Evolutionary conservation across 2,797 vertebrate genomes (phyloP).

Genomic region (Tauraco hartlaubi): DNA sequence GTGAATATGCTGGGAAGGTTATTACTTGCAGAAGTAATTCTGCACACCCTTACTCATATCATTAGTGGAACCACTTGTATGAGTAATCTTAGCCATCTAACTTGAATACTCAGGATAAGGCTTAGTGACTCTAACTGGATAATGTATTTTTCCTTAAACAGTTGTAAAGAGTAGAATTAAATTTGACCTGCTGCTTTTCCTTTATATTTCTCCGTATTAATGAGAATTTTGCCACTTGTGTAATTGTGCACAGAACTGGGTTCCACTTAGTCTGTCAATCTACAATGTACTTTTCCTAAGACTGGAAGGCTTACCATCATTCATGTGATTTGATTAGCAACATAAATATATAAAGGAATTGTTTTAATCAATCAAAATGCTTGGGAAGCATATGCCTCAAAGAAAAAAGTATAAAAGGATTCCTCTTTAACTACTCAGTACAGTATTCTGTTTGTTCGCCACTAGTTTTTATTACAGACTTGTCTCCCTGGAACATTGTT

Average conservation of each 20-base stretch:
- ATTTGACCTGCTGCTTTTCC: not conserved
- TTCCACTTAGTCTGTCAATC: not conserved
- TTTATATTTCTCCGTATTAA: not conserved
- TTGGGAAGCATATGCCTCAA: not conserved
- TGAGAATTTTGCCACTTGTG: not conserved
- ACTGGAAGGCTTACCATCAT: not conserved
- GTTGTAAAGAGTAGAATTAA: not conserved
- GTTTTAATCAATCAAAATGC: not conserved
- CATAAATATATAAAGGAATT: not conserved
- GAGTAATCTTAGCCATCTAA: not conserved
- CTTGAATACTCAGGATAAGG: not conserved
- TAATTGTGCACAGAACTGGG: not conserved
- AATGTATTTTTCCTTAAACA: not conserved
- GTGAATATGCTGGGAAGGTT: not conserved
- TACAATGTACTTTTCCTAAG: not conserved
- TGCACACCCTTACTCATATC: not conserved
- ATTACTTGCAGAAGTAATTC: not conserved
- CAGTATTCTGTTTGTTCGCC: slow-evolving; percentile 35
- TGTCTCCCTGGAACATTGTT: slow-evolving; percentile 40
- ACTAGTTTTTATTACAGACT: slow-evolving; percentile 61
- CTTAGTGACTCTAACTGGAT: not conserved
- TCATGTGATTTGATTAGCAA: not conserved
- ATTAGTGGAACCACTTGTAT: not conserved
- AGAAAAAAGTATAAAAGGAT: not conserved
- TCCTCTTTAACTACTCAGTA: slow-evolving; percentile 20